Evolutionary conservation across 2,888 invertebrate genomes (phyloP), one percentile per base, ranked within the genome.

Genomic region (Laspeyria flexula): DNA sequence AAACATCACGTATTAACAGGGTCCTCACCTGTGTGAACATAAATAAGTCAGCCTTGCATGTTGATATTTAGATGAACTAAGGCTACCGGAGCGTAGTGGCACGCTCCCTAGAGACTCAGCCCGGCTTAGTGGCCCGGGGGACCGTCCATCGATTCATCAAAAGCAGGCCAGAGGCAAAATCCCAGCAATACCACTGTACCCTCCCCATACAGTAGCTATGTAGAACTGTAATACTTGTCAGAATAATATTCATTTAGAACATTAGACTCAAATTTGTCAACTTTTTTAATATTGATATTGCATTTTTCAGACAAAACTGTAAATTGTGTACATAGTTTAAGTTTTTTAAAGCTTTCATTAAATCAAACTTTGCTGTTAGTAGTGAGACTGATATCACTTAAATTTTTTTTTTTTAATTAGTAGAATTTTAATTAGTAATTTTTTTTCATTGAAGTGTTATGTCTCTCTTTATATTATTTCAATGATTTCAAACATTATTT

Each of bases 71-170:
- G 55, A 66, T 53, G 52, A 59, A 53, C 40, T 31, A 10, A 51
- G 39, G 34, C 63, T 54, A 50, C 40, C 48, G 55, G 23, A 44
- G 46, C 49, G 29, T 48, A 54, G 49, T 44, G 43, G 18, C 48
- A 16, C 21, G 13, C 21, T 56, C 66, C 42, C 59, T 1, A 6
- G 47, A 49, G 74, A 72, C 73, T 49, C 49, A 64, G 73, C 55
- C 76, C 71, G 64, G 73, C 72, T 67, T 63, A 60, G 58, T 37
- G 39, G 57, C 83, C 71, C 71, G 35, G 15, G 81, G 74, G 82
- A 77, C 43, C 59, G 52, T 61, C 78, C 77, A 80, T 81, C 79
- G 79, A 81, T 81, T 81, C 74, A 79, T 80, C 80, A 77, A 75
- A 77, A 77, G 73, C 76, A 78, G 75, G 74, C 74, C 75, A 70